Evolutionary conservation across 2,888 invertebrate species (phyloP), one percentile per base, ranked within the genome.

Genomic region (Drosophila algonquin): DNA sequence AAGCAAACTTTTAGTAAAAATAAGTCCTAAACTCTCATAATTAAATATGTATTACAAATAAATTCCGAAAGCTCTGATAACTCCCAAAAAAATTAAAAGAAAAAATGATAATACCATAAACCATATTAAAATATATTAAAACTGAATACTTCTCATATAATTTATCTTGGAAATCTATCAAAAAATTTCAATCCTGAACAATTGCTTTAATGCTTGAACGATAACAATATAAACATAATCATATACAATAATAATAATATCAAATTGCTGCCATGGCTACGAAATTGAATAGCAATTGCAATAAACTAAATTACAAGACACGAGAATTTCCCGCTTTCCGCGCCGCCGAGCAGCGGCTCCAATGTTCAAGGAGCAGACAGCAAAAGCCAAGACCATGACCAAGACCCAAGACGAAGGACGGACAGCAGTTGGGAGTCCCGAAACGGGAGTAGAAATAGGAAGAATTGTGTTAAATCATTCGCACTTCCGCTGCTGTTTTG

Each of bases 401-500:
- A 44, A 24, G 35, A 35, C n/a, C 60, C 12, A 44, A 32, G 35
- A 73, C 52, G 46, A 32, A 32, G 50, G 69, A 62, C 53, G 57
- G 61, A 75, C 45, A 53, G 24, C 50, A 67, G 67, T 76, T 64
- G 53, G 54, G 52, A 57, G 63, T 53, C 55, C 63, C 50, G 75
- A 63, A 65, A 64, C 40, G 52, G 74, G 67, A 70, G 50, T 45
- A 53, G 73, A 70, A 72, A 71, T 64, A 61, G 75, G 70, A 86
- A 73, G 70, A 86, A 73, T 77, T 78, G 89, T 82, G 85, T 89
- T 89, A 89, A 86, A 86, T 86, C 85, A 86, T 86, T 86, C 82
- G 80, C 85, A 86, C 85, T 89, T 86, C 85, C 85, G 89, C 72
- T 81, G 70, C 61, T 82, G 80, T 76, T 82, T 82, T 87, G 88